Base-by-base conservation (phyloP, 30 jellyfish, hydroid and myxozoan genomes). In the Chrysaora quinquecirrha region DNA sequence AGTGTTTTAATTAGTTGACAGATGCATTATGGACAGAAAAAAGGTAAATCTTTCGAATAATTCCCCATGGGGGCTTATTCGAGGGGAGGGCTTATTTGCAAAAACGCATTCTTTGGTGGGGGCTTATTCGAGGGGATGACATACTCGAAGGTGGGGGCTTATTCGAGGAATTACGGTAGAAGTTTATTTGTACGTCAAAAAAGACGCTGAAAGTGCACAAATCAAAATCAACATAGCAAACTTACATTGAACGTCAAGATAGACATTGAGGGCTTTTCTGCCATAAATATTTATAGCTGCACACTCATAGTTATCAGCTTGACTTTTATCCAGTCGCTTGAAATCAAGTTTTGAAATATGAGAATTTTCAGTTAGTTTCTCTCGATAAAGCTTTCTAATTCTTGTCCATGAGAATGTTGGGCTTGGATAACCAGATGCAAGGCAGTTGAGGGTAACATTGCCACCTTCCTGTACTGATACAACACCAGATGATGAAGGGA, bases 351-450 rank as follows among this genome's bases (percentile, higher is more conserved):
- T 34, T 68, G 90, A 67, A 18, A 1, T 49, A 24, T 20, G 46
- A 2, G 73, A 48, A 21, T 67, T 80, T 28, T 68, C 48, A 0
- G 75, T 80, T 19, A 80, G 22, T 30, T 38, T 49, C 52, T 80
- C 90, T 3, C 90, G 90, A 27, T 80, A 80, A 0, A 16, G 34
- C 54, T n/a, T 68, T 29, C 90, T 48, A 1, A 80, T 50, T 43
- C 90, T 56, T n/a, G 87, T 82, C 97, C 97, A 90, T 33, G 82
- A 27, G 80, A 34, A 90, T 0, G 84, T 56, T 12, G 98, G 96
- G 19, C 78, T 65, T 1, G 98, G 98, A 64, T 73, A 49, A 29
- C 97, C 98, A 76, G 82, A 90, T 0, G 89, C 69, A 10, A 34
- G 27, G 63, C 97, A 86, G 1, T 49, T 34, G 64, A 93, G 78